Percentiles rank a stretch among this genome's conserved stretches.
Conservation (phyloP, 1,140 invertebrate genomes). For the Eumaeus atala region DNA sequence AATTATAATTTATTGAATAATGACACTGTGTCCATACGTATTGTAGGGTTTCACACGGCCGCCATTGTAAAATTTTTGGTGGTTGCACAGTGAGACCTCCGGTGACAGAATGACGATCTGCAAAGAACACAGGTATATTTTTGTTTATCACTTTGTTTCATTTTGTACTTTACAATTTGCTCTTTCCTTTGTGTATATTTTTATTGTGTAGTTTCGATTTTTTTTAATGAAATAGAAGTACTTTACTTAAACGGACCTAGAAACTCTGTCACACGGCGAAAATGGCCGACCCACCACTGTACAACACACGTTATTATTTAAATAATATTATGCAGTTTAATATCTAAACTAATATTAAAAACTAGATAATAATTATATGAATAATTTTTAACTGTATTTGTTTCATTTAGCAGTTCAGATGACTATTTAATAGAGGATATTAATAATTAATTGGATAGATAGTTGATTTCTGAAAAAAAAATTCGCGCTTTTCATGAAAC, state of each 20-base stretch:
- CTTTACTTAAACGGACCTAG: slow-evolving; percentile 66
- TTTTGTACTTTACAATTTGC: slow-evolving; percentile 37
- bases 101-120: slow-evolving; percentile 68
- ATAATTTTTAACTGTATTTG: background rate
- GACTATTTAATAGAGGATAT: background rate
- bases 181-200: slow-evolving; percentile 62
- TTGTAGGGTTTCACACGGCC: slow-evolving; percentile 55
- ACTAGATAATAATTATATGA: too few species aligned
- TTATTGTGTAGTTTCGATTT: slow-evolving; percentile 43
- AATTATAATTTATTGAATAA: slow-evolving; percentile 26
- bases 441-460: slow-evolving; percentile 1
- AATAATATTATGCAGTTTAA: slow-evolving; percentile 4
- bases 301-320: slow-evolving; percentile 58
- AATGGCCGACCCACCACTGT: slow-evolving; percentile 74
- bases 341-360: too few species aligned
- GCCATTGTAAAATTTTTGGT: slow-evolving; percentile 69
- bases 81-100: slow-evolving; percentile 65
- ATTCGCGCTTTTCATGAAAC: background rate
- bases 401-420: slow-evolving; percentile 17
- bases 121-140: slow-evolving; percentile 67
- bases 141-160: slow-evolving; percentile 54
- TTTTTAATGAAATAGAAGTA: slow-evolving; percentile 37
- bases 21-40: slow-evolving; percentile 27
- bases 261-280: slow-evolving; percentile 68
- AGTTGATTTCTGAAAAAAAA: background rate